phyloP scores from a whole-genome alignment of 2,888 invertebrate species.

The Onthophagus sagittarius region DNA sequence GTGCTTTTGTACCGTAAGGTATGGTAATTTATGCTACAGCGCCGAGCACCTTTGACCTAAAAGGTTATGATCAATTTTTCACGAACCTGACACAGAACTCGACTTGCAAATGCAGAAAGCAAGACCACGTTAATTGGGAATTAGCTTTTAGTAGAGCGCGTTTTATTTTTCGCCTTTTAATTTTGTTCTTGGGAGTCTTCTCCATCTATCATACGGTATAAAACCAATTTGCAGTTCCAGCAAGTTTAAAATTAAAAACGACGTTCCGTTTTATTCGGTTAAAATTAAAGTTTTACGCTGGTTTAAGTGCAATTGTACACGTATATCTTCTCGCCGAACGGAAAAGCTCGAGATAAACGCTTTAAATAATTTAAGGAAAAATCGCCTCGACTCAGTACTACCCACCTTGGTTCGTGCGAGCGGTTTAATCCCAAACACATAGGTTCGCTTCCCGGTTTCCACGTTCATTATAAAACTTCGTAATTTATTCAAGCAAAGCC shows the following conservation, averaged over 20 bases:
- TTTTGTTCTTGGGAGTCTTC: background rate
- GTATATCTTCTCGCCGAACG: background rate
- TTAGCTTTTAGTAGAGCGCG: background rate
- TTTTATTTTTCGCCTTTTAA: too few species aligned
- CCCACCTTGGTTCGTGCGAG: background rate
- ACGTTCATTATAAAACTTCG: conserved; percentile 17
- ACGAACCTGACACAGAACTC: background rate
- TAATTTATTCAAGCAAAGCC: conserved; percentile 38
- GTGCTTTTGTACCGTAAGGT: background rate
- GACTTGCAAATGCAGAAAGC: background rate
- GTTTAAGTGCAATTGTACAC: background rate
- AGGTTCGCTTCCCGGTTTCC: background rate
- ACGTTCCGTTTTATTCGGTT: background rate
- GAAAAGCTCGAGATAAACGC: background rate
- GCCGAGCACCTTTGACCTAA: background rate
- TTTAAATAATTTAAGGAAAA: background rate
- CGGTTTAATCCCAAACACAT: background rate
- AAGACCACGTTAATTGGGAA: background rate
- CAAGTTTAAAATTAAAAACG: background rate
- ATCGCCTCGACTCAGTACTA: background rate
- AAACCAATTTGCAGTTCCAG: too few species aligned
- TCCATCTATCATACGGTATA: background rate
- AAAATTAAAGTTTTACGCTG: background rate
- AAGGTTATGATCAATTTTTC: background rate
- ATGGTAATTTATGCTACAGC: background rate